Evolutionary conservation across 1,140 invertebrate species (phyloP), one percentile per base, ranked within the genome.

Genomic region (Cydia amplana): DNA sequence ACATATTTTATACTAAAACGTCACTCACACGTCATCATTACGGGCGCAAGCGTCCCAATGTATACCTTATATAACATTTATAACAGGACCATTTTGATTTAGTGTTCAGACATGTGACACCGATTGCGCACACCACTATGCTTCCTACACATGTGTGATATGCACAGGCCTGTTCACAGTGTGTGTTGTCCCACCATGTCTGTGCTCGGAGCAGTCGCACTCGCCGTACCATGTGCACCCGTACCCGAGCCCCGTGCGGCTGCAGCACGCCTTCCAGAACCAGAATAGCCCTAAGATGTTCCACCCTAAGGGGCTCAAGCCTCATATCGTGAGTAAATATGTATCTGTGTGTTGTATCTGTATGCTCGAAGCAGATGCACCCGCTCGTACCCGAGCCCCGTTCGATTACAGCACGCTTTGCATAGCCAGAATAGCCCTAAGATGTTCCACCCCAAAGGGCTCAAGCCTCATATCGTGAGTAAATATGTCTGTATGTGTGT

Each of bases 151-250:
- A 46, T 46, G 43, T 46, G 43, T 23, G 20, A 20, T 78, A 83
- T 79, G 65, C 72, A 36, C 40, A 20, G 74, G 36, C 43, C 84
- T 86, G 81, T 89, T 90, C 84, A 91, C 86, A 88, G 87, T 90
- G 78, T 81, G 78, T 78, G 89, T 91, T 90, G 82, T 89, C 86
- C 84, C 79, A 91, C 84, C 80, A 91, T 92, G 91, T 92, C 90
- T 92, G 90, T 92, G 83, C 89, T 85, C 83, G 86, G 80, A 85
- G 84, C 90, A 93, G 93, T 84, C 91, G 74, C 90, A 90, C 76
- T 93, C 93, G 32, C 90, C 92, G 1, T 93, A 93, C 79, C 91
- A 93, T 81, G 92, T 93, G 55, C 92, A 93, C 83, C 92, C 93
- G 55, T 93, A 91, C 81, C 93, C 92, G 16, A 92, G 91, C 36